Percentiles rank a stretch among this genome's conserved stretches.
Conservation (phyloP, 2,888 invertebrate species). For the Pandemis cinnamomeana region DNA sequence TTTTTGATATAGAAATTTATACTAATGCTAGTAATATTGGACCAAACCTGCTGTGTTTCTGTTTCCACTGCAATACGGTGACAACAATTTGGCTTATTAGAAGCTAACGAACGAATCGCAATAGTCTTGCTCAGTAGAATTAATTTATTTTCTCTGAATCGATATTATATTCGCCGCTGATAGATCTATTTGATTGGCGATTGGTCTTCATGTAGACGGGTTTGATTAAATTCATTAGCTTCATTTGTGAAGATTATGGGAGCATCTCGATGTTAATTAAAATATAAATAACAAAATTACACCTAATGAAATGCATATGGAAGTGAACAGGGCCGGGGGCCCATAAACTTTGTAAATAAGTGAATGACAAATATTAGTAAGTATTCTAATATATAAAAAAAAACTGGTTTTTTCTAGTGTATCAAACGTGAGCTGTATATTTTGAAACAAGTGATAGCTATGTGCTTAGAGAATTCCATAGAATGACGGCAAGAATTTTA, state of each 20-base stretch:
- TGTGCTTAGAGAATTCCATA: no score
- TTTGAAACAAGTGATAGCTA: no score
- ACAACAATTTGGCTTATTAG: constrained; percentile 77
- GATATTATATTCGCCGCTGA: constrained; percentile 56
- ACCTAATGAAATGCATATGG: no score
- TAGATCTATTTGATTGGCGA: constrained; percentile 50
- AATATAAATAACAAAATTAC: no score
- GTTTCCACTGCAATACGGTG: constrained; percentile 46
- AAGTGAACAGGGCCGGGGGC: no score
- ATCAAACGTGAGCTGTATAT: no score
- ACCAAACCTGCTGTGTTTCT: constrained; percentile 7
- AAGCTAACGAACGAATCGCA: constrained; percentile 67
- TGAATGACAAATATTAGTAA: no score
- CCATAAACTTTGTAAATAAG: no score
- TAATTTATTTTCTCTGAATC: constrained; percentile 61
- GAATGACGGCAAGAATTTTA: neutral
- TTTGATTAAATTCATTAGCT: constrained; percentile 28
- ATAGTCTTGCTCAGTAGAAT: constrained; percentile 58
- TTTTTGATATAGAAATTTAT: no score
- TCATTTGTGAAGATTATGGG: constrained; percentile 11
- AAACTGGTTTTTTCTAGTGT: no score
- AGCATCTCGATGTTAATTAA: neutral
- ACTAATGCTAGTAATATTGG: neutral
- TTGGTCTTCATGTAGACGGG: constrained; percentile 25
- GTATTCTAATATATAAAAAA: no score